These are phyloP conservation scores for Blastomussa wellsi DNA, from an alignment of 92 coral and sea anemone genomes.

Conservation along the genomic window DNA sequence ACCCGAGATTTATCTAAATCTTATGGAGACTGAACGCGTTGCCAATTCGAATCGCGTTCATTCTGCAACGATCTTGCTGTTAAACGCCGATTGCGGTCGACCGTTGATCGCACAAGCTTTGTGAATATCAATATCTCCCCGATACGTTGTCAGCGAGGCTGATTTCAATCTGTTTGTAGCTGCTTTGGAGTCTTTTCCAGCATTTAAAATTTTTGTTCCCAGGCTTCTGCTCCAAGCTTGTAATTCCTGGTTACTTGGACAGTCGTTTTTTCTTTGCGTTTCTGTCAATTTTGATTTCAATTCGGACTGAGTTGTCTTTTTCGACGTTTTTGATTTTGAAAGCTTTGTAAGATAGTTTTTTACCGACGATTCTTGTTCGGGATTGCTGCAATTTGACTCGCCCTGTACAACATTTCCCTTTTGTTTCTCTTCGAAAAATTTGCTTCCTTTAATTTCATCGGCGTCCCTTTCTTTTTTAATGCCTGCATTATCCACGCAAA, in stretches of 20 bases:
- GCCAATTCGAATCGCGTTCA: not conserved
- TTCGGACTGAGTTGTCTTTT: not conserved
- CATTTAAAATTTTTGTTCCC: not conserved
- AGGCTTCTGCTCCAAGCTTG: conserved; percentile 13
- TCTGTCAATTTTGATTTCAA: not conserved
- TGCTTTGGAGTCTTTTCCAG: not conserved
- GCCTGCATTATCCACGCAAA: not conserved
- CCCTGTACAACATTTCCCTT: not conserved
- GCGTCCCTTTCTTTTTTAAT: not conserved
- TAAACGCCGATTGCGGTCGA: conserved; percentile 27
- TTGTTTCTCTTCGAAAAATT: not conserved
- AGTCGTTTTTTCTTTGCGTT: not conserved
- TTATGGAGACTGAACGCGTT: not conserved
- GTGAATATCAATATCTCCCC: not conserved
- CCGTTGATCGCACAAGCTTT: not conserved
- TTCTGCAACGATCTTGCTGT: not conserved
- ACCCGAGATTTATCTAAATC: too few species aligned
- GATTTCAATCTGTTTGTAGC: conserved; percentile 8
- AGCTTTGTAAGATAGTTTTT: not conserved
- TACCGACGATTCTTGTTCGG: not conserved
- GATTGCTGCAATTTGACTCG: not conserved
- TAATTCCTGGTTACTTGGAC: not conserved
- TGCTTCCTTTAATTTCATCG: not conserved
- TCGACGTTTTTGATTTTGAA: not conserved
- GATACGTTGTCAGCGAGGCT: not conserved